A percentile compares a stretch with the other conserved stretches of the same genome.
These are phyloP conservation scores for Eupithecia dodoneata DNA, from an alignment of 2,888 invertebrate species.

Conservation along the genomic window DNA sequence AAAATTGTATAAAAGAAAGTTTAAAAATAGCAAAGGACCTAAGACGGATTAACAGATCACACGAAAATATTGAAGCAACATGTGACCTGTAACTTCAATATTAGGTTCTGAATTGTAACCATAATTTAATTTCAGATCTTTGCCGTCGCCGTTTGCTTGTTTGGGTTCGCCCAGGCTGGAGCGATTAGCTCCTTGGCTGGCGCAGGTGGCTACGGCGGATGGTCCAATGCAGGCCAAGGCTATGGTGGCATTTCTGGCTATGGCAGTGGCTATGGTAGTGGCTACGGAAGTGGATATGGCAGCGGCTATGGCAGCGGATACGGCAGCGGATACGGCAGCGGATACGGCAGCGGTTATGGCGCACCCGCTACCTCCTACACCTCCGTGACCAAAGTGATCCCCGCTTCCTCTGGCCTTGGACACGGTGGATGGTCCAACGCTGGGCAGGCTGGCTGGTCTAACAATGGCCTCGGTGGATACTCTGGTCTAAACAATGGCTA, in stretches of 20 bases:
- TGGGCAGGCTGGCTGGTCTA: constrained; percentile 30
- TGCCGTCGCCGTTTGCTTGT: constrained; percentile 56
- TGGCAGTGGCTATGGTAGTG: constrained; percentile 26
- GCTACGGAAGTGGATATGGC: constrained; percentile 21
- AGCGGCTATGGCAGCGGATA: constrained; percentile 31
- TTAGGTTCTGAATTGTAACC: neutral
- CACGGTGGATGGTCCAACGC: constrained; percentile 35
- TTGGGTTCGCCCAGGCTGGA: constrained; percentile 60
- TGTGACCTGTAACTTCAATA: neutral
- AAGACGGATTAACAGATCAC: too few relatives aligned
- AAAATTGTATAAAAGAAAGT: neutral
- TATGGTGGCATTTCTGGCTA: constrained; percentile 31
- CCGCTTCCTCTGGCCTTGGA: constrained; percentile 43
- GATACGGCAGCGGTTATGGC: constrained; percentile 30
- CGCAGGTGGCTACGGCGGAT: neutral
- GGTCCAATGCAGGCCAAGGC: too few relatives aligned
- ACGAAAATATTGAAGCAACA: neutral
- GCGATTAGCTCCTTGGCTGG: constrained; percentile 45
- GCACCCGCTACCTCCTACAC: constrained; percentile 53
- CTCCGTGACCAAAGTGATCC: constrained; percentile 51
- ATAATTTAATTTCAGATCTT: constrained; percentile 49
- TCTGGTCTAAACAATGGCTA: constrained; percentile 34
- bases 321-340: constrained; percentile 41
- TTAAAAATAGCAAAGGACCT: neutral
- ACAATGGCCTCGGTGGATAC: constrained; percentile 31